These are phyloP conservation scores for Mellilla xanthometata DNA, from an alignment of 2,888 invertebrate species.

Conservation along the genomic window DNA sequence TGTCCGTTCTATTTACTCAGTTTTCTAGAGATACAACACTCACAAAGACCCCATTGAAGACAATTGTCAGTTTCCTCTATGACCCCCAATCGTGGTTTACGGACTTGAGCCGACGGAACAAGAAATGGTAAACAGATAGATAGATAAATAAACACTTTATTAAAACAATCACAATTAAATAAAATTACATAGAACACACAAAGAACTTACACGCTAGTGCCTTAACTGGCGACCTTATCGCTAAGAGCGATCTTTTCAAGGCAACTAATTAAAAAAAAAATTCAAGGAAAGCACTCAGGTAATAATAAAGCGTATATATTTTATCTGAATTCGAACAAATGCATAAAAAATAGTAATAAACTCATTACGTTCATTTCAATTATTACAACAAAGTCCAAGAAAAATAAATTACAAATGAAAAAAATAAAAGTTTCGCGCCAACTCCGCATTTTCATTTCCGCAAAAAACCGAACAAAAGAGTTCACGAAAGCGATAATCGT, in stretches of 20 bases:
- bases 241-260: no score
- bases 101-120: not conserved
- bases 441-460: slow-evolving; percentile 22
- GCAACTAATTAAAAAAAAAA: no score
- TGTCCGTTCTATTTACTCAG: slow-evolving; percentile 9
- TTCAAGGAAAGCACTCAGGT: no score
- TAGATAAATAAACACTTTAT: not conserved
- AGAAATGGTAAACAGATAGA: no score
- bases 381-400: not conserved
- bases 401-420: slow-evolving; percentile 8
- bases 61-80: slow-evolving; percentile 15
- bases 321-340: no score
- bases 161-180: no score
- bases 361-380: not conserved
- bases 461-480: slow-evolving; percentile 25
- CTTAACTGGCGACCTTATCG: no score
- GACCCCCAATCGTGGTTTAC: slow-evolving; percentile 6
- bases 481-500: slow-evolving; percentile 30
- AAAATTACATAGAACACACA: no score
- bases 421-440: slow-evolving; percentile 24
- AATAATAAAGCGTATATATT: no score
- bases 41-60: slow-evolving; percentile 16
- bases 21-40: slow-evolving; percentile 2
- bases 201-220: no score
- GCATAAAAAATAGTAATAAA: no score